Evolutionary conservation across 2,888 invertebrate genomes (phyloP), one percentile per base, ranked within the genome.

Genomic region (Caenorhabditis becei): DNA sequence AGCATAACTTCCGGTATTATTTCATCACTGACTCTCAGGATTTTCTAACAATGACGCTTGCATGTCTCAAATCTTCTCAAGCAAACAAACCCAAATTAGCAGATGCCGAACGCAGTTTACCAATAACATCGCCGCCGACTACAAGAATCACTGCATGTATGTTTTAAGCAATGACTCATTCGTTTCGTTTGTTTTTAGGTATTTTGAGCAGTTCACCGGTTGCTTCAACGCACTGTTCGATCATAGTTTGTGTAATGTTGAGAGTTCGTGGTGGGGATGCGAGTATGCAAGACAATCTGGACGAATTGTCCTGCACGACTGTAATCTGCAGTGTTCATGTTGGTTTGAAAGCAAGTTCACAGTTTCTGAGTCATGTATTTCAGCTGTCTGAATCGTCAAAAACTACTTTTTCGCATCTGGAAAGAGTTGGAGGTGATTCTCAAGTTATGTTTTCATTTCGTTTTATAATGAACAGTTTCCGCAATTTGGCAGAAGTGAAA

Each of bases 221-320:
- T 84, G 84, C 35, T 82, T 74, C 74, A 67, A 72, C n/a, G 58
- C 61, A 1, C 18, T 66, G 14, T 84, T 84, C 65, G 67, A 75
- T 7, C 67, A 78, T n/a, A 61, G 71, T 7, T 14, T 49, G 2
- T 87, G 87, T 62, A 82, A 79, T 23, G 23, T 41, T 5, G 77
- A 82, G 59, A 82, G 84, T 23, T 71, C 80, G 3, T 82, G 84
- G 80, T 87, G 86, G 82, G 87, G 84, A 4, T 87, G 87, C 47
- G 87, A 87, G 54, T 86, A 87, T 66, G 87, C 81, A 7, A 75
- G 87, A 69, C 84, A 84, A 49, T 72, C 82, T 26, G 77, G 72
- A 28, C 51, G 70, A 20, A 51, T 67, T 37, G 41, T 77, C 8
- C 26, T 84, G 3, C 82, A 84, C 58, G 82, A 84, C 23, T 84